A percentile compares a stretch with the other conserved stretches of the same genome.
Evolutionary conservation across 2,797 vertebrate species (phyloP).

Genomic region (Micropoecilia bifurca): DNA sequence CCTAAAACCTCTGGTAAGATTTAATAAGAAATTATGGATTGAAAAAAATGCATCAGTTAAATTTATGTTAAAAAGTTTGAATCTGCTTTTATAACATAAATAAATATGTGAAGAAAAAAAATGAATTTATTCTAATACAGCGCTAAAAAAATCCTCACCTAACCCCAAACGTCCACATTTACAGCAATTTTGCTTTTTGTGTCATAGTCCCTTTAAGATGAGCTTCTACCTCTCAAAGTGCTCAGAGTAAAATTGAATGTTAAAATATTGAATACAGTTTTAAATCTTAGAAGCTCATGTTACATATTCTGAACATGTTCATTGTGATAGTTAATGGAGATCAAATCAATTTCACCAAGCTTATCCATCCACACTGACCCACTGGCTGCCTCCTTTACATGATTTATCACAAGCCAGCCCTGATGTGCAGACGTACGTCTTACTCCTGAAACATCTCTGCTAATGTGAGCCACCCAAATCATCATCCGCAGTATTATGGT

Average conservation of each 20-base stretch:
- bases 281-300: conserved; percentile 20
- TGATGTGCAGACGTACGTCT: conserved; percentile 3
- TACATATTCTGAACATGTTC: conserved; percentile 6
- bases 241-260: background rate
- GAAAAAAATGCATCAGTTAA: background rate
- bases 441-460: conserved; percentile 32
- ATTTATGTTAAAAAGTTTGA: background rate
- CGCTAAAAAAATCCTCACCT: background rate
- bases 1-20: background rate
- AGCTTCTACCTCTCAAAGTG: background rate
- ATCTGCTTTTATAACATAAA: background rate
- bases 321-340: conserved; percentile 3
- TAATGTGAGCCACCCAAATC: conserved; percentile 31
- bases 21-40: background rate
- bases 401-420: conserved; percentile 24
- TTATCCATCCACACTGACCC: conserved; percentile 6
- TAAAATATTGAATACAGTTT: conserved; percentile 31
- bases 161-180: background rate
- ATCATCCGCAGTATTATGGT: conserved; percentile 30
- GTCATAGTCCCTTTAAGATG: background rate
- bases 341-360: conserved; percentile 8
- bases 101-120: background rate
- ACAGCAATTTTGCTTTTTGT: background rate
- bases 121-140: background rate
- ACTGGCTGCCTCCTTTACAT: conserved; percentile 11